phyloP scores from a whole-genome alignment of 2,797 vertebrate genomes.

The Iguana delicatissima region DNA sequence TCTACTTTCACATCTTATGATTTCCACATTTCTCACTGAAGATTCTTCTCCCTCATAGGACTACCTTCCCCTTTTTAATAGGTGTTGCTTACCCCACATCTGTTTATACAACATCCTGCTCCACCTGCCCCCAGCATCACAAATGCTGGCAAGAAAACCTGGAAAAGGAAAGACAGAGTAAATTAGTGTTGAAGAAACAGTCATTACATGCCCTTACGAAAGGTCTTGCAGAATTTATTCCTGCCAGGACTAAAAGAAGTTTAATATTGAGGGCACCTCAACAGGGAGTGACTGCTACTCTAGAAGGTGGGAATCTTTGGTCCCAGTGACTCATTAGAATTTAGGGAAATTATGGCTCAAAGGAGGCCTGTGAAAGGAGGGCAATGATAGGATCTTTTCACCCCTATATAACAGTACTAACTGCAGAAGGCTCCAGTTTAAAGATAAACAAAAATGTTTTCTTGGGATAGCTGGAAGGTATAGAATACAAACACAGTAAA shows the following conservation, averaged over 20 bases:
- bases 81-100: conserved; percentile 72
- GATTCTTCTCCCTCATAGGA: background rate
- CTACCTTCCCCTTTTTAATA: conserved; percentile 31
- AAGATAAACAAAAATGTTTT: too few species aligned
- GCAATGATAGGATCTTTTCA: too few species aligned
- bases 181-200: background rate
- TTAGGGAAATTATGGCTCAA: too few species aligned
- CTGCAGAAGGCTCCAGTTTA: too few species aligned
- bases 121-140: conserved; percentile 74
- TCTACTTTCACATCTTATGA: conserved; percentile 34
- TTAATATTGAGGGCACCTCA: background rate
- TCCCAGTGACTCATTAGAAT: too few species aligned
- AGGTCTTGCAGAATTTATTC: background rate
- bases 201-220: background rate
- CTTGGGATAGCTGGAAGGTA: too few species aligned
- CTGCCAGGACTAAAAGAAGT: background rate
- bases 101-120: conserved; percentile 74
- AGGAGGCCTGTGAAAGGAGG: too few species aligned
- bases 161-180: conserved; percentile 41
- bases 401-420: too few species aligned
- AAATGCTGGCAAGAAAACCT: conserved; percentile 74
- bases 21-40: conserved; percentile 51
- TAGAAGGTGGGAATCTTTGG: too few species aligned
- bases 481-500: too few species aligned
- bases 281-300: too few species aligned